A percentile compares a stretch with the other conserved stretches of the same genome.
Evolutionary conservation across 2,797 vertebrate genomes (phyloP).

Genomic region (Lepilemur ruficaudatus): DNA sequence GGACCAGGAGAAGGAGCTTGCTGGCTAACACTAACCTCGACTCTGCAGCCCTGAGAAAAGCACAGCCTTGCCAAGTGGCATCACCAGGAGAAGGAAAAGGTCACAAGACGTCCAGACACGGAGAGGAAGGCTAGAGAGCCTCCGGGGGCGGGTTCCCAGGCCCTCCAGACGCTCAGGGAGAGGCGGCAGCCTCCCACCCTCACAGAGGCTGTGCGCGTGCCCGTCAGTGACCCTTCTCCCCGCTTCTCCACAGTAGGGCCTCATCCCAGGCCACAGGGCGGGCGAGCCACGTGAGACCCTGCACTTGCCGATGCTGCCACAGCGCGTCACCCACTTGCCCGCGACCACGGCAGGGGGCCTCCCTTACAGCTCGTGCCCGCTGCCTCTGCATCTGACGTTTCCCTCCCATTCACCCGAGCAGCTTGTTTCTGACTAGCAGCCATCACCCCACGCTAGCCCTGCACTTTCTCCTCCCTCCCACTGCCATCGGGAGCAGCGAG

Average conservation of each 20-base stretch:
- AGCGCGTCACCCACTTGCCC: not conserved
- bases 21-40: not conserved
- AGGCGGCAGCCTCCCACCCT: not conserved
- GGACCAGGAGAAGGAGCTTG: not conserved
- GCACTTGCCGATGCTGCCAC: not conserved
- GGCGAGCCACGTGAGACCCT: not conserved
- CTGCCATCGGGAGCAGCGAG: not conserved
- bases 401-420: not conserved
- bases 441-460: not conserved
- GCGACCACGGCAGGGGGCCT: too few species aligned
- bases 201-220: not conserved
- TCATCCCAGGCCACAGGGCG: not conserved
- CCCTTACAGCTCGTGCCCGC: too few species aligned
- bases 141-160: not conserved
- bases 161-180: not conserved
- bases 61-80: not conserved
- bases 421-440: not conserved
- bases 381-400: not conserved
- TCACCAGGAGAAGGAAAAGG: not conserved
- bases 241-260: not conserved
- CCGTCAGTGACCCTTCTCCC: not conserved
- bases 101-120: not conserved
- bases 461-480: not conserved
- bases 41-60: not conserved
- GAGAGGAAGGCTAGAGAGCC: not conserved